Percentiles rank a stretch among this genome's conserved stretches.
Evolutionary conservation across 30 jellyfish, hydroid and myxozoan species (phyloP).

Genomic region (Nemopilema nomurai): DNA sequence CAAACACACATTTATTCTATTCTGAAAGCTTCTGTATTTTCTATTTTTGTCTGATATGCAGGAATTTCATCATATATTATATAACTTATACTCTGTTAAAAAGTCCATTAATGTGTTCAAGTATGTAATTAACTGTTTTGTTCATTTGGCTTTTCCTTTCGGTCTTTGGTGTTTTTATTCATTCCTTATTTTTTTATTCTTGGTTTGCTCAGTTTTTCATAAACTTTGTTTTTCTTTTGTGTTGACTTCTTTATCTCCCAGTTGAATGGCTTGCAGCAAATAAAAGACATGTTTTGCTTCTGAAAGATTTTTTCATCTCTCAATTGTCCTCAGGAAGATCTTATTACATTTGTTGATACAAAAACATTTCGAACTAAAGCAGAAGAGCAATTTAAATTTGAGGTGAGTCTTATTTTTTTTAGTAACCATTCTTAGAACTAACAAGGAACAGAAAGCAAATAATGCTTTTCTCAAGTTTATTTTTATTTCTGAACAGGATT

Average conservation of each 20-base stretch:
- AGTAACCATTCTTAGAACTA: neutral
- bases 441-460: neutral
- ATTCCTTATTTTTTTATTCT: too few species aligned
- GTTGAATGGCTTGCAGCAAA: too few species aligned
- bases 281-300: too few species aligned
- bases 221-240: too few species aligned
- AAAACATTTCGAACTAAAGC: conserved; percentile 79
- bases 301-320: neutral
- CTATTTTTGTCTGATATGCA: neutral
- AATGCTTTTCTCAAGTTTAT: neutral
- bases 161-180: too few species aligned
- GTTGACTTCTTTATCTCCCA: too few species aligned
- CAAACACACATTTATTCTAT: neutral
- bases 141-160: too few species aligned
- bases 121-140: too few species aligned
- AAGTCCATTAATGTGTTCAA: too few species aligned
- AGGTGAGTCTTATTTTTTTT: conserved; percentile 62
- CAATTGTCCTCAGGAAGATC: conserved; percentile 71
- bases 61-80: neutral
- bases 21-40: neutral
- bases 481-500: too few species aligned
- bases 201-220: too few species aligned
- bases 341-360: conserved; percentile 91
- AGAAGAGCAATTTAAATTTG: conserved; percentile 96
- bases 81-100: too few species aligned